Percentiles rank a stretch among this genome's conserved stretches.
Evolutionary conservation across 2,113 vertebrate species (phyloP).

Genomic region (Xenopus borealis): DNA sequence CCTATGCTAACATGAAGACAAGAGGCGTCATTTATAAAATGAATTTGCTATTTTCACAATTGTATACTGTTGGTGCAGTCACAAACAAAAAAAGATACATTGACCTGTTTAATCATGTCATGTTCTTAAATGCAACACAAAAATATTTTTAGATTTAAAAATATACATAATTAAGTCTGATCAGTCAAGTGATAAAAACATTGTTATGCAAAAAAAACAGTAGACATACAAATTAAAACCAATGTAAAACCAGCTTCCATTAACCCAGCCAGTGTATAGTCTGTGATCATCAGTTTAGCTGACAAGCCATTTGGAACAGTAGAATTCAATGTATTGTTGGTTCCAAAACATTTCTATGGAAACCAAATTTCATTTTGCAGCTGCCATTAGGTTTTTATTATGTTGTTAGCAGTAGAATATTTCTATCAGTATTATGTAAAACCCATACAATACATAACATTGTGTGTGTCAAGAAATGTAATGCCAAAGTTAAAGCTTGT

Average conservation of each 20-base stretch:
- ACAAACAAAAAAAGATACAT: too few relatives aligned
- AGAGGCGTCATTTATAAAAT: too few relatives aligned
- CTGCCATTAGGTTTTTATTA: slow-evolving; percentile 53
- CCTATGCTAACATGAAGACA: too few relatives aligned
- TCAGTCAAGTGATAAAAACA: too few relatives aligned
- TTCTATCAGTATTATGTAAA: slow-evolving; percentile 46
- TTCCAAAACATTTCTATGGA: slow-evolving; percentile 37
- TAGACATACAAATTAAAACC: slow-evolving; percentile 10
- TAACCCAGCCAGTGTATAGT: slow-evolving; percentile 17
- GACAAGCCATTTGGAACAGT: slow-evolving; percentile 43
- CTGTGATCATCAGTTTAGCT: slow-evolving; percentile 33
- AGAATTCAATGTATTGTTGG: slow-evolving; percentile 51
- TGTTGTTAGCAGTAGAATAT: slow-evolving; percentile 49
- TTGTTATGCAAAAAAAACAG: not conserved
- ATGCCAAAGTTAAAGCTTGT: not conserved
- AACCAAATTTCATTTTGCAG: slow-evolving; percentile 49
- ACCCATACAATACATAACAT: slow-evolving; percentile 43
- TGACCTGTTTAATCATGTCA: too few relatives aligned
- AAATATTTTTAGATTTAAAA: not conserved
- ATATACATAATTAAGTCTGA: too few relatives aligned
- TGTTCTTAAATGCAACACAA: too few relatives aligned
- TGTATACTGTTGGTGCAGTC: too few relatives aligned
- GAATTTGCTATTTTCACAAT: too few relatives aligned
- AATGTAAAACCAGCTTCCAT: slow-evolving; percentile 8
- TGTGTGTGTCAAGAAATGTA: slow-evolving; percentile 25